phyloP scores from a whole-genome alignment of 1,140 invertebrate species.

The Luehdorfia chinensis region DNA sequence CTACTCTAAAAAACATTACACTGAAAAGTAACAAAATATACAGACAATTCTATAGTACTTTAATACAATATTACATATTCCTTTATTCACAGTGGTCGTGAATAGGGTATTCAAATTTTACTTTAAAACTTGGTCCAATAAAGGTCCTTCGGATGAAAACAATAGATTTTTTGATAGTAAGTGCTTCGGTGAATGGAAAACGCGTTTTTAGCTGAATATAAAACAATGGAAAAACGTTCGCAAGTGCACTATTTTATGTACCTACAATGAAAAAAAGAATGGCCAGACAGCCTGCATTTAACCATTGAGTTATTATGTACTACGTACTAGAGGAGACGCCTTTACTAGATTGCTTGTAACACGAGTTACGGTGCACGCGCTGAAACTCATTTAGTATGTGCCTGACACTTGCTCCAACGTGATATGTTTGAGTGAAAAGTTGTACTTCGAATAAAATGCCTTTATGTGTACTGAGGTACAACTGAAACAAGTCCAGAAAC shows the following conservation, averaged over 20 bases:
- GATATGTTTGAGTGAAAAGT: too few species aligned
- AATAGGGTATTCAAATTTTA: slow-evolving; percentile 14
- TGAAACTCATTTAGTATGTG: too few species aligned
- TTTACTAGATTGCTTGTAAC: too few species aligned
- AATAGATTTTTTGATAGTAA: slow-evolving; percentile 17
- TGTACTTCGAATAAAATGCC: too few species aligned
- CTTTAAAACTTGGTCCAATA: slow-evolving; percentile 10
- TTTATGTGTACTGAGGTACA: too few species aligned
- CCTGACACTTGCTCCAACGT: too few species aligned
- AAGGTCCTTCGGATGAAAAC: slow-evolving; percentile 16
- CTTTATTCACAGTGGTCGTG: slow-evolving; percentile 12
- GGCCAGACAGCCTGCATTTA: neutral
- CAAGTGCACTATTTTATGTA: slow-evolving; percentile 10
- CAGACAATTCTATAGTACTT: slow-evolving; percentile 3
- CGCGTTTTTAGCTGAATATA: slow-evolving; percentile 10
- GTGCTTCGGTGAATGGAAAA: slow-evolving; percentile 11
- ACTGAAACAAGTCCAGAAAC: too few species aligned
- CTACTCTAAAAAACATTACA: too few species aligned
- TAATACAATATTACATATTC: slow-evolving; percentile 11
- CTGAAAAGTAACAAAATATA: slow-evolving; percentile 14
- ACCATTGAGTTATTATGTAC: too few species aligned
- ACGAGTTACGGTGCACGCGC: too few species aligned
- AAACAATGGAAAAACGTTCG: slow-evolving; percentile 11
- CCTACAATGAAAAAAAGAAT: slow-evolving; percentile 3
- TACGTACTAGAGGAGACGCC: too few species aligned